Percentiles rank a stretch among this genome's conserved stretches.
These are phyloP conservation scores for Hirundo rustica DNA, from an alignment of 2,797 vertebrate species.

Conservation along the genomic window DNA sequence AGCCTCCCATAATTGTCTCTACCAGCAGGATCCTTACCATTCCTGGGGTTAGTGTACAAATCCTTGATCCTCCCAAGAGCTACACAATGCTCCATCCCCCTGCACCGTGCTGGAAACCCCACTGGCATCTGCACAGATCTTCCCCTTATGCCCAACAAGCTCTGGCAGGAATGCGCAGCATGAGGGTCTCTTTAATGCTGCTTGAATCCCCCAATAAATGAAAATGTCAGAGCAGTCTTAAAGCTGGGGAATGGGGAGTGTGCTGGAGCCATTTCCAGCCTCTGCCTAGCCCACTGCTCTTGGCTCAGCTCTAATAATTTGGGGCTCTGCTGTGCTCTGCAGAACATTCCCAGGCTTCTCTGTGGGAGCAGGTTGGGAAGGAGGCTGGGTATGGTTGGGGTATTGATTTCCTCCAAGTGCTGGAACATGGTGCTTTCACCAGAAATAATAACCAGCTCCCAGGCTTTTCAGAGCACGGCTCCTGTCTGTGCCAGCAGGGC, in stretches of 20 bases:
- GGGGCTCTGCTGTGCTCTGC: not conserved
- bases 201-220: not conserved
- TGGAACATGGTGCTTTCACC: not conserved
- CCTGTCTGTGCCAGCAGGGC: conserved; percentile 13
- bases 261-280: not conserved
- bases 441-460: not conserved
- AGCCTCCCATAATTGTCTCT: not conserved
- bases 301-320: not conserved
- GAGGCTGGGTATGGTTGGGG: not conserved
- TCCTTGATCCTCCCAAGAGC: not conserved
- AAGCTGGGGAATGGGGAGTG: not conserved
- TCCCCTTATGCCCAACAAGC: not conserved
- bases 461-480: not conserved
- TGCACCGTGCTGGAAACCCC: not conserved
- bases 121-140: not conserved
- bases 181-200: not conserved
- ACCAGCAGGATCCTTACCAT: not conserved
- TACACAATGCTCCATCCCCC: not conserved
- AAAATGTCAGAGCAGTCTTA: not conserved
- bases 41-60: not conserved
- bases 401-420: not conserved
- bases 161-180: not conserved
- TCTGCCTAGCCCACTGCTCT: not conserved
- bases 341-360: not conserved
- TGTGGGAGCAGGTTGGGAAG: not conserved